phyloP scores from a whole-genome alignment of 2,797 vertebrate genomes.

The Vultur gryphus region DNA sequence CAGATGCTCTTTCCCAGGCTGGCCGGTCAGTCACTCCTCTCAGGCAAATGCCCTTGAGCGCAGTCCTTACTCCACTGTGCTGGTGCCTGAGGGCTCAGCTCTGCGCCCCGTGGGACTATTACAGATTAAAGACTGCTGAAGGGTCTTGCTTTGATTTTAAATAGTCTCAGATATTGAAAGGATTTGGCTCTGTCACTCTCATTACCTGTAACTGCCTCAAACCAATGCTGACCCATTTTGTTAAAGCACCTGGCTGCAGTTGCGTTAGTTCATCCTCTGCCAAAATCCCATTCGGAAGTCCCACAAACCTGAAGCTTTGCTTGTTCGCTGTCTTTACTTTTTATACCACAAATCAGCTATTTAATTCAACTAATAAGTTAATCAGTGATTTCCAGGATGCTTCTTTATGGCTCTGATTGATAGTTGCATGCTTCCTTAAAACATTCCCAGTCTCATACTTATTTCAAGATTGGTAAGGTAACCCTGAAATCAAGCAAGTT shows the following conservation, averaged over 20 bases:
- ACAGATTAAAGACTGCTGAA: not conserved
- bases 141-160: not conserved
- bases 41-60: not conserved
- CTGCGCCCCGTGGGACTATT: fast-evolving
- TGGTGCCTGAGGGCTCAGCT: not conserved
- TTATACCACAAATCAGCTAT: not conserved
- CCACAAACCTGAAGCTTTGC: not conserved
- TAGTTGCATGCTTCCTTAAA: not conserved
- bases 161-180: not conserved
- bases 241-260: not conserved
- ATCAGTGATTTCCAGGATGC: not conserved
- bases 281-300: not conserved
- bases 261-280: not conserved
- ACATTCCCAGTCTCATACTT: not conserved
- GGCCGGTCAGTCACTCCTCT: not conserved
- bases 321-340: not conserved
- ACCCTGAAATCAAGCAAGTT: not conserved
- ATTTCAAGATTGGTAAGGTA: not conserved
- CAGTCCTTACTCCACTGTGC: not conserved
- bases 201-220: not conserved
- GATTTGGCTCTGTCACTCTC: not conserved
- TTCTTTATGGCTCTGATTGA: not conserved
- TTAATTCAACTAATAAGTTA: not conserved
- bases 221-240: not conserved
- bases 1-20: not conserved